Evolutionary conservation across 2,113 vertebrate genomes (phyloP).

Genomic region (Gallinago paraguaiae): DNA sequence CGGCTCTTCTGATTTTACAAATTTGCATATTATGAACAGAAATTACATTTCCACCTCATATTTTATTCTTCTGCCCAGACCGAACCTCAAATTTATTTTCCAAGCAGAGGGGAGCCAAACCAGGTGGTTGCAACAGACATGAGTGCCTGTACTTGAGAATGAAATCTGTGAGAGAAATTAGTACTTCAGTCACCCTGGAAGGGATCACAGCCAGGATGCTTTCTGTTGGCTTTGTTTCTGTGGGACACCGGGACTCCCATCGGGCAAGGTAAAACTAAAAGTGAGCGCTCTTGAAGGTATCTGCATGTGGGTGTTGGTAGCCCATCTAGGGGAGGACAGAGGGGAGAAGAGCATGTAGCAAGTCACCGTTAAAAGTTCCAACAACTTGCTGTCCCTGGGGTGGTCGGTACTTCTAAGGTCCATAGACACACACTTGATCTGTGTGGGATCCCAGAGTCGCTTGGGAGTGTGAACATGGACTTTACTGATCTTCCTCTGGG

Average conservation of each 20-base stretch:
- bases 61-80: not conserved
- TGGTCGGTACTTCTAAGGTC: not conserved
- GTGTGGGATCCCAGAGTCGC: not conserved
- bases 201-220: not conserved
- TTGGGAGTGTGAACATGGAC: not conserved
- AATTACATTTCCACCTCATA: not conserved
- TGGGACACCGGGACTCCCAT: not conserved
- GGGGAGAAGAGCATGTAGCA: not conserved
- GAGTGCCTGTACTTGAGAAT: not conserved
- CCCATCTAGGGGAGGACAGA: not conserved
- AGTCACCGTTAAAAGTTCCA: not conserved
- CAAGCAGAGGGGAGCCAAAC: not conserved
- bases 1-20: not conserved
- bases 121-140: not conserved
- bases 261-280: not conserved
- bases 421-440: not conserved
- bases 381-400: not conserved
- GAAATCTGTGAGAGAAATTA: slow-evolving; percentile 1
- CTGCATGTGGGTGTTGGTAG: not conserved
- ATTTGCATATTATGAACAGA: not conserved
- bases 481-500: not conserved
- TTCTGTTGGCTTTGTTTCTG: not conserved
- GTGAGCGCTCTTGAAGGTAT: accelerated
- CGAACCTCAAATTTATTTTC: not conserved
- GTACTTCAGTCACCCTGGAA: not conserved